phyloP scores from a whole-genome alignment of 2,797 vertebrate species.

The Dendrocincla tyrannina region DNA sequence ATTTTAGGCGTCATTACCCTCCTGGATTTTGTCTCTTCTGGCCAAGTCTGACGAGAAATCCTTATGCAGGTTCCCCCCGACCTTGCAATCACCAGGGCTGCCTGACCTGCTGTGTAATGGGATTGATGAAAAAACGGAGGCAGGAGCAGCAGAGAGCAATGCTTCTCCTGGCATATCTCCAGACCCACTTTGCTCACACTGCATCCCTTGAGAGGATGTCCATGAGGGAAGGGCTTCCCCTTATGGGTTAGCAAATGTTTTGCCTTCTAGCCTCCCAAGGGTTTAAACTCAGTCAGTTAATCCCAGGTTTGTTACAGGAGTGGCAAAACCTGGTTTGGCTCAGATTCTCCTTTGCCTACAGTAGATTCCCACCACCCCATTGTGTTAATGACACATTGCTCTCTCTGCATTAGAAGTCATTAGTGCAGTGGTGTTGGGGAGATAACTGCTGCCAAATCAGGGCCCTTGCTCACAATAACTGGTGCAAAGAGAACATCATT shows the following conservation, averaged over 20 bases:
- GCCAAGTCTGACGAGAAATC: background rate
- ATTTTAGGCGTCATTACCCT: too few relatives aligned
- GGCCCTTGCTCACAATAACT: background rate
- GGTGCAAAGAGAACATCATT: background rate
- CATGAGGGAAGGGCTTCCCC: background rate
- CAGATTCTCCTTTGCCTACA: background rate
- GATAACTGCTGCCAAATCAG: slow-evolving; percentile 14
- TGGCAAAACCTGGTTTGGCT: background rate
- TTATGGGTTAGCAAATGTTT: background rate
- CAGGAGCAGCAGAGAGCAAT: background rate
- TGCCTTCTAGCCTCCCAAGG: background rate
- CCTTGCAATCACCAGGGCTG: fast-evolving
- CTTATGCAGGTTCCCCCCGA: background rate
- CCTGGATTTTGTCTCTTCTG: background rate
- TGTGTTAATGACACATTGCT: fast-evolving
- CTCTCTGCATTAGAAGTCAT: background rate
- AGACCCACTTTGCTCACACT: background rate
- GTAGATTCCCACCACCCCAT: background rate
- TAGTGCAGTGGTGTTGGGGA: background rate
- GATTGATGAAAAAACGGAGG: background rate
- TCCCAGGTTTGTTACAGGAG: background rate
- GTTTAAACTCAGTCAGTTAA: background rate
- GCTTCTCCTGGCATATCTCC: background rate
- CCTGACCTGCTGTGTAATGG: background rate
- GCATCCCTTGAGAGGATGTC: background rate